Evolutionary conservation across 2,888 invertebrate genomes (phyloP).

Genomic region (Drosophila nr. perissopoda): DNA sequence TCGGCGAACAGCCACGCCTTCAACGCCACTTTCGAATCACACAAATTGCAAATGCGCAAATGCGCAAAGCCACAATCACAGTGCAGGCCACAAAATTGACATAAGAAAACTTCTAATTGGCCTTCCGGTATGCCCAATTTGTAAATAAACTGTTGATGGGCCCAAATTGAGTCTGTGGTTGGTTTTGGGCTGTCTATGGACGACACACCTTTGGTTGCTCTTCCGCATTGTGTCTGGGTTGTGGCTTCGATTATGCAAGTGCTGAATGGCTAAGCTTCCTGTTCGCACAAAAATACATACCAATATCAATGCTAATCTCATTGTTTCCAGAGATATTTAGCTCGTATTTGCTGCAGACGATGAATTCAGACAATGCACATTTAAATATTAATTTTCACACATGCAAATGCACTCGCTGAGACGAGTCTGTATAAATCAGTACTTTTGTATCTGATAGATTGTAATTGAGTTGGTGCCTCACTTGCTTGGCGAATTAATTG

Average conservation of each 20-base stretch:
- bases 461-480: slow-evolving; percentile 28
- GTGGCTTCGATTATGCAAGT: slow-evolving; percentile 31
- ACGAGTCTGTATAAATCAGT: slow-evolving; percentile 11
- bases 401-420: slow-evolving; percentile 27
- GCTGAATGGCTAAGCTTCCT: slow-evolving; percentile 22
- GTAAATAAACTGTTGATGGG: background rate
- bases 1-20: slow-evolving; percentile 36
- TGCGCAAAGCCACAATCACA: background rate
- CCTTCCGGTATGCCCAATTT: background rate
- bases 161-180: background rate
- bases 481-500: slow-evolving; percentile 23
- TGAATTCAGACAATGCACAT: slow-evolving; percentile 59
- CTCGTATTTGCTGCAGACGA: slow-evolving; percentile 15
- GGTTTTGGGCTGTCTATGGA: background rate
- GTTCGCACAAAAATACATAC: slow-evolving; percentile 44
- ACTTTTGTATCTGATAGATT: slow-evolving; percentile 20
- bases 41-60: background rate
- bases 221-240: slow-evolving; percentile 39
- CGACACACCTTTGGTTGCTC: background rate
- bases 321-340: slow-evolving; percentile 39
- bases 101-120: slow-evolving; percentile 17
- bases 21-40: slow-evolving; percentile 6
- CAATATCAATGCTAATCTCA: slow-evolving; percentile 73
- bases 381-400: slow-evolving; percentile 62
- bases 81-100: background rate